A percentile compares a stretch with the other conserved stretches of the same genome.
phyloP scores from a whole-genome alignment of 1,140 invertebrate genomes.

The Achatina immaculata region DNA sequence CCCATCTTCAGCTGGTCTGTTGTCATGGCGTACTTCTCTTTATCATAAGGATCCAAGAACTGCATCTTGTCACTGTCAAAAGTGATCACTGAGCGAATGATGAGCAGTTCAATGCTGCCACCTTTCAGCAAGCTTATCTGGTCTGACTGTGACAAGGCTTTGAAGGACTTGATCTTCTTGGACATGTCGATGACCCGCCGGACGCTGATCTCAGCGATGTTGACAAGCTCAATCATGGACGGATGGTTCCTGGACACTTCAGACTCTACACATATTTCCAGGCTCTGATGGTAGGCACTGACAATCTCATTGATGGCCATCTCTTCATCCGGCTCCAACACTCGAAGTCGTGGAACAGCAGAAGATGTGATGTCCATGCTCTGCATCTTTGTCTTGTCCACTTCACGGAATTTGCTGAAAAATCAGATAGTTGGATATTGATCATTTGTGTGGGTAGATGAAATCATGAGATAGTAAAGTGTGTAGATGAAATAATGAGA shows the following conservation, averaged over 20 bases:
- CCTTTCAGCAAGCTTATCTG: conserved; percentile 73
- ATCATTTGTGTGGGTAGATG: background rate
- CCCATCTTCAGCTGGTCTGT: conserved; percentile 66
- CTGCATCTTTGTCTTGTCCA: conserved; percentile 59
- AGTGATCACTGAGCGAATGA: conserved; percentile 71
- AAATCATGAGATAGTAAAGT: too few relatives aligned
- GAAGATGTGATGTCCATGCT: conserved; percentile 59
- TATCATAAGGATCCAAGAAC: conserved; percentile 69
- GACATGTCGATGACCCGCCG: conserved; percentile 71
- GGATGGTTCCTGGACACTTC: conserved; percentile 62
- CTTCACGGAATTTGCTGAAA: conserved; percentile 64
- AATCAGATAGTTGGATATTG: conserved; percentile 41
- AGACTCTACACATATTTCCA: conserved; percentile 66
- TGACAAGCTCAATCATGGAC: conserved; percentile 68
- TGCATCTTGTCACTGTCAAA: conserved; percentile 71
- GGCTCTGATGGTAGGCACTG: conserved; percentile 65
- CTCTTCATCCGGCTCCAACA: conserved; percentile 63
- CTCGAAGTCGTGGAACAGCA: conserved; percentile 46
- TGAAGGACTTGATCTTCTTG: conserved; percentile 72
- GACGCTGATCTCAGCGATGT: conserved; percentile 71
- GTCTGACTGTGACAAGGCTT: conserved; percentile 69
- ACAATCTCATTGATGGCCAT: conserved; percentile 66
- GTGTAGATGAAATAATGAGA: too few relatives aligned
- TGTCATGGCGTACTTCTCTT: conserved; percentile 67
- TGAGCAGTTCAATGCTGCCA: conserved; percentile 74